Percentiles rank a stretch among this genome's conserved stretches.
Conservation (phyloP, 2,113 vertebrate species). For the Sinocyclocheilus grahami region DNA sequence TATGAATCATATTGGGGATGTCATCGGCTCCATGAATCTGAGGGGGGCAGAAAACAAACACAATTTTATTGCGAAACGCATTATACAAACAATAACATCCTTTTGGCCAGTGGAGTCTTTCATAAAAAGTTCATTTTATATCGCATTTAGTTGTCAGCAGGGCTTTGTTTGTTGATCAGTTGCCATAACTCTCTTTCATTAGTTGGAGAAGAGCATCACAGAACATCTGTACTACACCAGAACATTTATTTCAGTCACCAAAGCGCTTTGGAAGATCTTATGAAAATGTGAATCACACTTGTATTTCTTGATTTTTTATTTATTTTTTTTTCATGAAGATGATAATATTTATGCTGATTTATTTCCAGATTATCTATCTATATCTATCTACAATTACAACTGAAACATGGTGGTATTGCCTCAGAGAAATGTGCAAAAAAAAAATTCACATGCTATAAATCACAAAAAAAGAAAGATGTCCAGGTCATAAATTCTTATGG, state of each 20-base stretch:
- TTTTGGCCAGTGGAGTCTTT: neutral
- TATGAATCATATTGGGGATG: neutral
- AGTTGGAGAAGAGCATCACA: neutral
- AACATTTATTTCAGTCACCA: neutral
- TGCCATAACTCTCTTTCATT: neutral
- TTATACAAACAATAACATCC: neutral
- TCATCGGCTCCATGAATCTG: neutral
- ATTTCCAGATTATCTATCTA: too few relatives aligned
- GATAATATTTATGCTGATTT: too few relatives aligned
- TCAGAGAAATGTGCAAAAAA: neutral
- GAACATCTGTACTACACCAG: neutral
- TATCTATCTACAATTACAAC: neutral
- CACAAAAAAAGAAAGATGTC: neutral
- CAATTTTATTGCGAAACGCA: neutral
- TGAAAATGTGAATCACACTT: neutral
- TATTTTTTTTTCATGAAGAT: neutral
- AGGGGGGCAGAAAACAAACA: neutral
- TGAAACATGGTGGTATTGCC: neutral
- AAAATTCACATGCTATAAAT: neutral
- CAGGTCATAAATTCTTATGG: neutral
- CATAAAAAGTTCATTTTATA: neutral
- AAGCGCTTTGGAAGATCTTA: neutral
- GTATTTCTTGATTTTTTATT: neutral
- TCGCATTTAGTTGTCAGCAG: neutral
- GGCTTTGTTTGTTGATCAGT: slow-evolving; percentile 23